Percentiles rank a stretch among this genome's conserved stretches.
Evolutionary conservation across 2,113 vertebrate genomes (phyloP).

Genomic region (Sphyrna mokarran): DNA sequence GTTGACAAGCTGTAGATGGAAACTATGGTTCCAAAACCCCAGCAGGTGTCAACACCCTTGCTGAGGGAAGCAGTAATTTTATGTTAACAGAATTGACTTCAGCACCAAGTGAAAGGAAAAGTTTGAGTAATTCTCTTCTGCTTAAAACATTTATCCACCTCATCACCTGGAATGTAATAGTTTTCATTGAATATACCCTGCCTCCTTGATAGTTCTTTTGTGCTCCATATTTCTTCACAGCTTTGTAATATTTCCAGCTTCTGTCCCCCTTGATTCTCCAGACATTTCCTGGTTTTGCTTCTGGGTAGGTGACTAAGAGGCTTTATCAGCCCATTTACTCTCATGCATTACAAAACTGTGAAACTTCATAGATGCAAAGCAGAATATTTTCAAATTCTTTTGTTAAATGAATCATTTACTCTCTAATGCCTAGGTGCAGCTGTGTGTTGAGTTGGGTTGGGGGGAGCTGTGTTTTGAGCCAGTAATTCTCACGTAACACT

Average conservation of each 20-base stretch:
- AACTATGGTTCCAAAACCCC: neutral
- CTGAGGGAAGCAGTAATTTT: neutral
- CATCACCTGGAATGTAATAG: neutral
- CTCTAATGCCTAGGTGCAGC: neutral
- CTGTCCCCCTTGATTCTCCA: neutral
- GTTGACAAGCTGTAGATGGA: neutral
- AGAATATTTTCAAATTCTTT: neutral
- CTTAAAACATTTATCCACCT: neutral
- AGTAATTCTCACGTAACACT: neutral
- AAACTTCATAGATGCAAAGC: neutral
- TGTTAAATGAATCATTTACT: neutral
- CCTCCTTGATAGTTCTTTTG: neutral
- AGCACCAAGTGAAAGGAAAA: neutral
- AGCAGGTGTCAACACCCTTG: neutral
- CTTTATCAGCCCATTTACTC: neutral
- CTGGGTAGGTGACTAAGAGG: neutral
- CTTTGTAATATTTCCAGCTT: neutral
- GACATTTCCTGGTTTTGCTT: neutral
- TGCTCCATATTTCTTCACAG: neutral
- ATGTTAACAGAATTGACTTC: neutral
- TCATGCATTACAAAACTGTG: neutral
- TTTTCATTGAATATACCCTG: neutral
- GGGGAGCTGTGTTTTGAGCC: neutral
- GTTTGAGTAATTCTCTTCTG: neutral
- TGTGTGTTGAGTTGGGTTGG: neutral